Evolutionary conservation across 2,888 invertebrate genomes (phyloP), one percentile per base, ranked within the genome.

Genomic region (Hydroisotoma schaefferi): DNA sequence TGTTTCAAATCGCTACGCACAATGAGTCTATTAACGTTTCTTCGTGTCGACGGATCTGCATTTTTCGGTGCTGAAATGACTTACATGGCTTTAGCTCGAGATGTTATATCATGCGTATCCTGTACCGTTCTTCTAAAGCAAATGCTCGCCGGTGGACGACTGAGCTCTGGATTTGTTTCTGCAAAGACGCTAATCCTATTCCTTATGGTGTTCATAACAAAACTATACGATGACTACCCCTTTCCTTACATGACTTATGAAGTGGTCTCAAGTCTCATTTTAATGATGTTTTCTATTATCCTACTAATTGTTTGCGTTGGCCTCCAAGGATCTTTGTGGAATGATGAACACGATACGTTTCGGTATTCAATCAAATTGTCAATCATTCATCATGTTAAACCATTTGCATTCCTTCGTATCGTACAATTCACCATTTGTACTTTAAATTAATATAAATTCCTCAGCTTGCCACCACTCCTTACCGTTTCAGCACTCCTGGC

Each of bases 41-140:
- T 40, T 20, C 5, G 40, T 8, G 20, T 40, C 5, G 40, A 40
- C n/a, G 46, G 46, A 5, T 8, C 23, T 8, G 20, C 25, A 3
- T 46, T 46, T 25, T 23, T 46, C 23, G 46, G 46, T 8, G 10
- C 20, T 25, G 46, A 46, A 6, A 23, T 46, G 46, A 46, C 46
- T 6, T 46, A 46, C 25, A 8, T 46, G 6, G 4, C 4, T 4
- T 46, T 46, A 6, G 46, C 23, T 23, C 22, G 20, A 23, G 46
- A 46, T 25, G 15, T 46, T 15, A 23, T 46, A 10, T 46, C 12
- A 12, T 12, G 3, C 6, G 4, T 46, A 25, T 22, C 23, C 22
- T 46, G 20, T 10, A 4, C 12, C 12, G 25, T 46, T 4, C 46
- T 46, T 10, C 10, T 46, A 25, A 23, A 12, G 4, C 20, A 6